phyloP scores from a whole-genome alignment of 2,113 vertebrate species.

The Hippocampus mohnikei region DNA sequence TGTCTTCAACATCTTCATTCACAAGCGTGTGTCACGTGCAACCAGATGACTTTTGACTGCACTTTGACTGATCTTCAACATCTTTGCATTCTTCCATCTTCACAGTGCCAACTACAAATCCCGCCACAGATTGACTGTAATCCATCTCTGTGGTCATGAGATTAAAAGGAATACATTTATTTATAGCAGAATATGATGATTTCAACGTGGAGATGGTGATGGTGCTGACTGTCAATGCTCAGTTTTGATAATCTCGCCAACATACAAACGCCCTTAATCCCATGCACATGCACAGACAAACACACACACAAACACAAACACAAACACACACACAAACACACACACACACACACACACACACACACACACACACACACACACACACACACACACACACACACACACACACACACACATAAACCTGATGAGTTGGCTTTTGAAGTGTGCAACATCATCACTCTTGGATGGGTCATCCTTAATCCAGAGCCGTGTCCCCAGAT shows the following conservation, averaged over 20 bases:
- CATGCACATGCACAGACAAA: not conserved
- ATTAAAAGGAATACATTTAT: slow-evolving; percentile 6
- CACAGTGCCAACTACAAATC: not conserved
- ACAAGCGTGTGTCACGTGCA: slow-evolving; percentile 22
- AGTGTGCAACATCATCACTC: not conserved
- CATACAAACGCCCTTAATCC: slow-evolving; percentile 23
- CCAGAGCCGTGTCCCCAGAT: not conserved
- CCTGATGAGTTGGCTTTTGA: not conserved
- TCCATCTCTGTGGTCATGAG: slow-evolving; percentile 15
- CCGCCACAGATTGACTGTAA: slow-evolving; percentile 16
- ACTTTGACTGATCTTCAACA: not conserved
- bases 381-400: not conserved
- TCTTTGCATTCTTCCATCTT: slow-evolving; percentile 2
- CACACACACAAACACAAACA: not conserved
- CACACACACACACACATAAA: not conserved
- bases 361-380: not conserved
- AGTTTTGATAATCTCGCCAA: slow-evolving; percentile 21
- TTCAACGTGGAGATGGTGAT: not conserved
- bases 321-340: not conserved
- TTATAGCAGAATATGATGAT: slow-evolving; percentile 10
- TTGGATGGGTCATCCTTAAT: too few relatives aligned
- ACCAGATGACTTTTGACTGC: slow-evolving; percentile 14
- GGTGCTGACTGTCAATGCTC: not conserved
- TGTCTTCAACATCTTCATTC: slow-evolving; percentile 29
- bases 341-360: not conserved